phyloP scores from a whole-genome alignment of 2,888 invertebrate genomes.

The Spodoptera picta region DNA sequence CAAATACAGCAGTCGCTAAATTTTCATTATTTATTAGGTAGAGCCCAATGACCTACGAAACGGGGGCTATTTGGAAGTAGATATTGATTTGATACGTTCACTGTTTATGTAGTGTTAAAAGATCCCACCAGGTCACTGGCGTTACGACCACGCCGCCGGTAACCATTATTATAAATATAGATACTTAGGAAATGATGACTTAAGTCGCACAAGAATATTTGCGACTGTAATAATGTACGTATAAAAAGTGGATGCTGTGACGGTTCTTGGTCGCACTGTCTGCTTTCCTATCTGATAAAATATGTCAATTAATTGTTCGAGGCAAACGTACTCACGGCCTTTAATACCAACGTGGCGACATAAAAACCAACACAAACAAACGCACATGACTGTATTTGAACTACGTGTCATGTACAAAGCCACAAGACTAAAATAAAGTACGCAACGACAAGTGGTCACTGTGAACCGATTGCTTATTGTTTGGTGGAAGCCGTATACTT shows the following conservation, averaged over 20 bases:
- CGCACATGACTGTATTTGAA: constrained; percentile 40
- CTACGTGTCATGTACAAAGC: constrained; percentile 18
- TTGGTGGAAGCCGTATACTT: constrained; percentile 43
- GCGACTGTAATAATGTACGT: constrained; percentile 80
- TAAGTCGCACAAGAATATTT: constrained; percentile 71
- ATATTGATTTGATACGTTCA: constrained; percentile 69
- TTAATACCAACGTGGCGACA: constrained; percentile 26
- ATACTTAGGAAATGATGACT: constrained; percentile 73
- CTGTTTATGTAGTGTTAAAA: constrained; percentile 68
- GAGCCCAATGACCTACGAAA: constrained; percentile 46
- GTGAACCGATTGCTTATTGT: constrained; percentile 40
- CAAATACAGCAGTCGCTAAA: constrained; percentile 27
- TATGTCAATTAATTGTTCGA: constrained; percentile 81
- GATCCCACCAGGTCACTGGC: constrained; percentile 79
- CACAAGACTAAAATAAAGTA: constrained; percentile 22
- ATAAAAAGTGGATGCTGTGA: constrained; percentile 86
- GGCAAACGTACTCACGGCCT: constrained; percentile 54
- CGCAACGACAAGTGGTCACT: constrained; percentile 35
- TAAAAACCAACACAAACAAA: constrained; percentile 23
- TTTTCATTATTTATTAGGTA: constrained; percentile 34
- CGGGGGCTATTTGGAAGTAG: constrained; percentile 60
- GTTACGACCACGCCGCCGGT: constrained; percentile 64
- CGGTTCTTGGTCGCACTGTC: constrained; percentile 80
- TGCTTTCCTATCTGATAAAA: constrained; percentile 70
- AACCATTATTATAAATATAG: constrained; percentile 69